Conservation (phyloP, 2,888 invertebrate genomes). For the Pantelozetes paolii region DNA sequence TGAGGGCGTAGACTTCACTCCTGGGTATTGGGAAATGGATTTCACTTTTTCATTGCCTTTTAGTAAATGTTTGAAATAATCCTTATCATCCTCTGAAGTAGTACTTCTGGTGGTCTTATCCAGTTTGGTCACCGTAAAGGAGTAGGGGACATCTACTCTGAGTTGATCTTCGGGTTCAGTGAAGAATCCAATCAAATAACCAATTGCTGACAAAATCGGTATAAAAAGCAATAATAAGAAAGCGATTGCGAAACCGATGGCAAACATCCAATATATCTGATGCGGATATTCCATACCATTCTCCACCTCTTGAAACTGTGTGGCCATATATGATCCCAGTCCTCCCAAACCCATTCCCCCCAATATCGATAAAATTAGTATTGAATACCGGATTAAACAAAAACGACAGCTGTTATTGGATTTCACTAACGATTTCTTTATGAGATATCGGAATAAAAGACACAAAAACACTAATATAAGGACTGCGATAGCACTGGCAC, state of each 20-base stretch:
- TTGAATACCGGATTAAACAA: neutral
- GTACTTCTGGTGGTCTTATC: neutral
- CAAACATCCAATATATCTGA: slow-evolving; percentile 1
- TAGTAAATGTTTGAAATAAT: neutral
- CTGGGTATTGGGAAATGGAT: slow-evolving; percentile 21
- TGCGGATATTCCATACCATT: neutral
- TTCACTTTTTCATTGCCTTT: neutral
- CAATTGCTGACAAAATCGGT: neutral
- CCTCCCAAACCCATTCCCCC: neutral
- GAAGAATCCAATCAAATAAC: slow-evolving; percentile 25
- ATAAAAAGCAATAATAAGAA: slow-evolving; percentile 2
- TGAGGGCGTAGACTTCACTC: neutral
- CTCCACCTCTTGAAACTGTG: too few species aligned
- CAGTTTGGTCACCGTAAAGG: too few species aligned
- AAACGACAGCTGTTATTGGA: neutral
- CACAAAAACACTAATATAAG: neutral
- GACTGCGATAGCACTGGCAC: neutral
- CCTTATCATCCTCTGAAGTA: neutral
- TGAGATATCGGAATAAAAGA: neutral
- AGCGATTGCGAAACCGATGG: neutral
- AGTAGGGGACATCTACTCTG: neutral
- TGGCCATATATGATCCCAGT: neutral
- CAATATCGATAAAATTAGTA: neutral
- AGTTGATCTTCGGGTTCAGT: neutral
- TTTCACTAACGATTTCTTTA: neutral